A percentile compares a stretch with the other conserved stretches of the same genome.
Evolutionary conservation across 2,888 invertebrate species (phyloP).

Genomic region (Xestia sexstrigata): DNA sequence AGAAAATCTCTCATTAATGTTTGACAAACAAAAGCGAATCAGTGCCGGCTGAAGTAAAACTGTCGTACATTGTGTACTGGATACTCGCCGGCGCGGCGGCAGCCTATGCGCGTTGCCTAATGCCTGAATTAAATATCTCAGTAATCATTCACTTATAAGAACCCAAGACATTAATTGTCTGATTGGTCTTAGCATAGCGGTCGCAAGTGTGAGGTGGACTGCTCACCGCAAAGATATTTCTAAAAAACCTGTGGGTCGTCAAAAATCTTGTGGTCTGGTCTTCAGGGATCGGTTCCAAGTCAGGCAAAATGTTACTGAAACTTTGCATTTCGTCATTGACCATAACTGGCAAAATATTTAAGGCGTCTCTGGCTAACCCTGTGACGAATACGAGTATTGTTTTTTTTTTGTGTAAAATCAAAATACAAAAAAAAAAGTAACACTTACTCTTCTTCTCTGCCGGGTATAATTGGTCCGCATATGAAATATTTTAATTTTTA

Average conservation of each 20-base stretch:
- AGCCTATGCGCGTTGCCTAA: no score
- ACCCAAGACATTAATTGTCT: neutral
- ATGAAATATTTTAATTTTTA: conserved; percentile 63
- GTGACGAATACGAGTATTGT: neutral
- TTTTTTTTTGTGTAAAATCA: neutral
- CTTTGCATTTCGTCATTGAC: neutral
- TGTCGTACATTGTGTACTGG: no score
- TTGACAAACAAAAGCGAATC: no score
- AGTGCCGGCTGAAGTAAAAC: no score
- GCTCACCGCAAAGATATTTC: neutral
- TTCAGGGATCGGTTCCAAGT: neutral
- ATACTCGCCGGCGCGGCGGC: no score
- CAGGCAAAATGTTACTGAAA: neutral
- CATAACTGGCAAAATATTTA: neutral
- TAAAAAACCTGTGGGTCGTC: neutral
- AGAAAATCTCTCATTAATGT: no score
- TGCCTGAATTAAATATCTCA: neutral
- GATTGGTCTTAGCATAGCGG: neutral
- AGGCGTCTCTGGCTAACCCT: neutral
- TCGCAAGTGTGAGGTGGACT: neutral
- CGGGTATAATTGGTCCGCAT: conserved; percentile 61
- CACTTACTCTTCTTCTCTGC: conserved; percentile 63
- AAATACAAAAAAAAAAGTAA: conserved; percentile 2
- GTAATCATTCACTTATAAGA: neutral
- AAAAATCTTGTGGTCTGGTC: no score